A percentile compares a stretch with the other conserved stretches of the same genome.
Evolutionary conservation across 2,888 invertebrate genomes (phyloP).

Genomic region (Drosophila silvestris): DNA sequence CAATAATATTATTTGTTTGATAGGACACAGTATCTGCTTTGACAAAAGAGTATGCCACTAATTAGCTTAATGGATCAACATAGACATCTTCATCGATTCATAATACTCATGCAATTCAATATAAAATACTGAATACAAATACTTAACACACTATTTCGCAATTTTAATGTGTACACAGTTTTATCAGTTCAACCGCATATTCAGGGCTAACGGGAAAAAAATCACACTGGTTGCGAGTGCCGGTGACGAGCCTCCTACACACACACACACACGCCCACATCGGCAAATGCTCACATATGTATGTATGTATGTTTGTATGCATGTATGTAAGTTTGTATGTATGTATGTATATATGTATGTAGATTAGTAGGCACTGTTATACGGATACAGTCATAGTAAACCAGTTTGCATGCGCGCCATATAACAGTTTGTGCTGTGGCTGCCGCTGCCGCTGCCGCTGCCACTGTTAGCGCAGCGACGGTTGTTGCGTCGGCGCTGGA

Average conservation of each 20-base stretch:
- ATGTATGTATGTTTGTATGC: not conserved
- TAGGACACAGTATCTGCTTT: not conserved
- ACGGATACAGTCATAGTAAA: slow-evolving; percentile 45
- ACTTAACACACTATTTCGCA: not conserved
- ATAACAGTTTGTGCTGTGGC: slow-evolving; percentile 58
- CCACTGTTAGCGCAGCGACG: slow-evolving; percentile 13
- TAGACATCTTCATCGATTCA: not conserved
- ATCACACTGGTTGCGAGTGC: slow-evolving; percentile 30
- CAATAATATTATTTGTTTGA: not conserved
- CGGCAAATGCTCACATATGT: slow-evolving; percentile 1
- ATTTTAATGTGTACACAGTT: not conserved
- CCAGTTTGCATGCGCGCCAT: slow-evolving; percentile 59
- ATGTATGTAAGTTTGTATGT: not conserved
- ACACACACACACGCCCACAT: slow-evolving; percentile 28
- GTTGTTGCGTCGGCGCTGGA: slow-evolving; percentile 58
- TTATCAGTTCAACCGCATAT: not conserved
- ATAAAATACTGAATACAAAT: not conserved
- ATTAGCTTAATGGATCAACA: not conserved
- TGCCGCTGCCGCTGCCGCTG: slow-evolving; percentile 7
- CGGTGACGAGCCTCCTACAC: slow-evolving; percentile 72
- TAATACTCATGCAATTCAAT: not conserved
- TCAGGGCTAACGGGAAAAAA: not conserved
- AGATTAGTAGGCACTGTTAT: slow-evolving; percentile 55
- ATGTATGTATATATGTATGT: slow-evolving; percentile 1
- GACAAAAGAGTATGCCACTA: no score